Percentiles rank a stretch among this genome's conserved stretches.
Conservation (phyloP, 2,888 invertebrate species). For the Pediacus dermestoides region DNA sequence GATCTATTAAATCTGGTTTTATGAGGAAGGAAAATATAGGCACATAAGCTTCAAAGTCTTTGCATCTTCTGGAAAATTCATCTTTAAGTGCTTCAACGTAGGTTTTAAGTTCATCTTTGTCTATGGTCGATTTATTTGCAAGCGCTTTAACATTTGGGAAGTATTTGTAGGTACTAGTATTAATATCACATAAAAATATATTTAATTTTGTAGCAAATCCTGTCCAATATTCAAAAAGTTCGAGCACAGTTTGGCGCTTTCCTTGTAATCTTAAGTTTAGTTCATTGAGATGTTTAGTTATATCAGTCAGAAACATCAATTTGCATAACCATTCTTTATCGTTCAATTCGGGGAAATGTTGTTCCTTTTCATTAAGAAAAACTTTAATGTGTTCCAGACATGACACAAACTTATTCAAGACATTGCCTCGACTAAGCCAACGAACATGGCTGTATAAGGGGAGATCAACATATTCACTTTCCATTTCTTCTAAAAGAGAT, state of each 20-base stretch:
- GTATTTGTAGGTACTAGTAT: constrained; percentile 18
- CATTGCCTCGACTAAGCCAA: constrained; percentile 11
- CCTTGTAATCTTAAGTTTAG: constrained; percentile 16
- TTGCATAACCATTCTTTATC: constrained; percentile 12
- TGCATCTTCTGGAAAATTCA: constrained; percentile 12
- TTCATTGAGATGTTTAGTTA: constrained; percentile 12
- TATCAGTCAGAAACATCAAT: constrained; percentile 14
- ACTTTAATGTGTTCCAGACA: constrained; percentile 11
- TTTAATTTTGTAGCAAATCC: constrained; percentile 17
- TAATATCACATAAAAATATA: no score
- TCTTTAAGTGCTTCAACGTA: constrained; percentile 11
- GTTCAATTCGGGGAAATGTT: constrained; percentile 8
- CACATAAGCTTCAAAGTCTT: constrained; percentile 13
- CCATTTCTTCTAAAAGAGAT: constrained; percentile 12
- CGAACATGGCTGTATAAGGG: constrained; percentile 11
- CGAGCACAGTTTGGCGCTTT: constrained; percentile 12
- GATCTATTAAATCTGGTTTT: constrained; percentile 15
- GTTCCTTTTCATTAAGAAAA: constrained; percentile 15
- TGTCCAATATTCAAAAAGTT: constrained; percentile 15
- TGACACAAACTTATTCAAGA: constrained; percentile 11
- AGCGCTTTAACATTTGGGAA: constrained; percentile 14
- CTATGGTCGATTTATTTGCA: constrained; percentile 13
- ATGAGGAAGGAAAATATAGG: constrained; percentile 15
- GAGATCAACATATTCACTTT: constrained; percentile 10
- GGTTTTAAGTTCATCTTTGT: constrained; percentile 12